Evolutionary conservation across 2,888 invertebrate genomes (phyloP).

Genomic region (Lymantria monacha): DNA sequence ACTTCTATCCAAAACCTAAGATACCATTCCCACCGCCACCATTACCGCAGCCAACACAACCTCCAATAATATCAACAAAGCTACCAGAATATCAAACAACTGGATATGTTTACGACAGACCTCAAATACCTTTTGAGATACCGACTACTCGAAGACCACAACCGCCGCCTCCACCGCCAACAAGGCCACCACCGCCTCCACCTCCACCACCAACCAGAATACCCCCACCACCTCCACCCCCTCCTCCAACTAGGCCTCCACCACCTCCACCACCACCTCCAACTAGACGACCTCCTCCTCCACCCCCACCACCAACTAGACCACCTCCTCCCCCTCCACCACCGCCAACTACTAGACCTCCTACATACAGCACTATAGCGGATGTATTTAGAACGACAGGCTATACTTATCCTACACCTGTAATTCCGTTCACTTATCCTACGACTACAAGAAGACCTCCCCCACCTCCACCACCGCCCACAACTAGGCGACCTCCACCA

Average conservation of each 20-base stretch:
- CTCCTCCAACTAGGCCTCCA: conserved; percentile 22
- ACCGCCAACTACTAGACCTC: conserved; percentile 15
- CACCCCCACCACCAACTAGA: conserved; percentile 12
- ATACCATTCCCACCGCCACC: conserved; percentile 65
- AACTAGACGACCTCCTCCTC: conserved; percentile 29
- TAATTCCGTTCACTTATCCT: conserved; percentile 22
- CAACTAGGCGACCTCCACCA: conserved; percentile 20
- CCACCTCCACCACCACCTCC: conserved; percentile 10
- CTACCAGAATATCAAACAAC: conserved; percentile 22
- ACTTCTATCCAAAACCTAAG: conserved; percentile 73
- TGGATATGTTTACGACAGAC: conserved; percentile 37
- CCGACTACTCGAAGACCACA: conserved; percentile 27
- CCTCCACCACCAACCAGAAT: conserved; percentile 15
- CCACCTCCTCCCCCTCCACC: neutral
- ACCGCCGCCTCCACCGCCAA: conserved; percentile 20
- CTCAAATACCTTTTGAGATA: conserved; percentile 38
- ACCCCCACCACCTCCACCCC: conserved; percentile 28
- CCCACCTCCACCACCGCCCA: conserved; percentile 21
- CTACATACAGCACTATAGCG: conserved; percentile 26
- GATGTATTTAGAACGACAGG: conserved; percentile 34
- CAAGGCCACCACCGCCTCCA: conserved; percentile 4
- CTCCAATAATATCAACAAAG: conserved; percentile 16
- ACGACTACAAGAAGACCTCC: conserved; percentile 13
- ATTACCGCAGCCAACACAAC: conserved; percentile 23
- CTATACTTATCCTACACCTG: conserved; percentile 32